Evolutionary conservation across 1,140 invertebrate genomes (phyloP).

Genomic region (Popillia japonica): DNA sequence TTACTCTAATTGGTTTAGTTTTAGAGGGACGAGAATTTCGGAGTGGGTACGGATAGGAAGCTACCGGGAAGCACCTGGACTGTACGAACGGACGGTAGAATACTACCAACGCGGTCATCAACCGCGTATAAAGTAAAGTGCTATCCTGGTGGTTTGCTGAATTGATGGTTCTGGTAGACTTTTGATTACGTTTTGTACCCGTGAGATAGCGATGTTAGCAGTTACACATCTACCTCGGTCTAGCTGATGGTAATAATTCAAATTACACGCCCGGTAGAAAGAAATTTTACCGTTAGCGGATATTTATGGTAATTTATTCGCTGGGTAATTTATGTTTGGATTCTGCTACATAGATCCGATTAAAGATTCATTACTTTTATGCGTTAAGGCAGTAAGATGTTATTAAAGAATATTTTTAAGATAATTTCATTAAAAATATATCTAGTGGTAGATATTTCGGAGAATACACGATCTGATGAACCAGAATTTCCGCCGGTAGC

Average conservation of each 20-base stretch:
- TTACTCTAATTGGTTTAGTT: constrained; percentile 13
- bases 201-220: background rate
- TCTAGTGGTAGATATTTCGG: no score
- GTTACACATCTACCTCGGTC: background rate
- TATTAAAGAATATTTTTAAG: no score
- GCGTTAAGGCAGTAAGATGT: no score
- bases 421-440: no score
- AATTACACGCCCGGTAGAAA: no score
- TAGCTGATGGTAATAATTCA: background rate
- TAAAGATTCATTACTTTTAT: no score
- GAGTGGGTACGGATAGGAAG: background rate
- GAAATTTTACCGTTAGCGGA: no score
- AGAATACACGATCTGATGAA: no score
- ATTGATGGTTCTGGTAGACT: background rate
- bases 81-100: background rate
- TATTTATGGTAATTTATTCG: no score
- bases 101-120: background rate
- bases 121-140: background rate
- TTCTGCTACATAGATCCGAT: no score
- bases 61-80: background rate
- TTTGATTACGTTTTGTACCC: background rate
- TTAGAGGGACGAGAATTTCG: background rate
- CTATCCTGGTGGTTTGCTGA: background rate
- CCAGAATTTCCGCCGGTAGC: no score
- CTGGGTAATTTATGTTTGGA: no score